A percentile compares a stretch with the other conserved stretches of the same genome.
Conservation (phyloP, 2,113 vertebrate genomes). For the Mandrillus leucophaeus region DNA sequence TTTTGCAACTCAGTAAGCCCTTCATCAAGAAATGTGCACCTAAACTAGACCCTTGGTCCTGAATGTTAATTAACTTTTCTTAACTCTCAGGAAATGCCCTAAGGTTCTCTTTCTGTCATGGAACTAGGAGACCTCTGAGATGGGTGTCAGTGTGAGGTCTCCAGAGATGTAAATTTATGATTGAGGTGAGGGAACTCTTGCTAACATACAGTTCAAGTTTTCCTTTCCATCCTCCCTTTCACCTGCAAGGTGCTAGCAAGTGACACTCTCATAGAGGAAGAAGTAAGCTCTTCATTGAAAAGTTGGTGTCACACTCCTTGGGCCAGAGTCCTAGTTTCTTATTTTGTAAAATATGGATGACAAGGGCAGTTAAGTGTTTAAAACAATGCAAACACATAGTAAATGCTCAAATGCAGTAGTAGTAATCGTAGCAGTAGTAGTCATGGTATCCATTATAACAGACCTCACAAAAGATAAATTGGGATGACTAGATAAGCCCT, state of each 20-base stretch:
- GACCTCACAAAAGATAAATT: not conserved
- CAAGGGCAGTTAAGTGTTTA: not conserved
- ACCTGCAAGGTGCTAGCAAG: not conserved
- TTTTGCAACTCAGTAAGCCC: not conserved
- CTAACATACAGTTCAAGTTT: not conserved
- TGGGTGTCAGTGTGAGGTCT: not conserved
- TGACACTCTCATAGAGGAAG: not conserved
- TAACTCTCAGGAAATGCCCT: constrained; percentile 38
- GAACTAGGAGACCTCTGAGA: constrained; percentile 19
- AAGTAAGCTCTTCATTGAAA: not conserved
- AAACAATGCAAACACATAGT: not conserved
- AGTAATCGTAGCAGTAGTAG: not conserved
- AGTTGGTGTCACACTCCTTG: not conserved
- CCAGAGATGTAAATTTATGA: constrained; percentile 30
- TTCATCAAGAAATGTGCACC: constrained; percentile 38
- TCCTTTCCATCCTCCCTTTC: not conserved
- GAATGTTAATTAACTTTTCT: constrained; percentile 68
- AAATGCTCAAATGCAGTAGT: not conserved
- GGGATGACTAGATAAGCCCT: not conserved
- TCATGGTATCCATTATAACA: not conserved
- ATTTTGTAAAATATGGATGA: not conserved
- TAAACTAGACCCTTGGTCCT: constrained; percentile 22
- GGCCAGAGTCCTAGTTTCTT: not conserved
- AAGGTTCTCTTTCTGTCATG: constrained; percentile 7
- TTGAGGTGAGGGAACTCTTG: constrained; percentile 42